These are phyloP conservation scores for Rhynchopsitta pachyrhyncha DNA, from an alignment of 2,113 vertebrate genomes.

Conservation along the genomic window DNA sequence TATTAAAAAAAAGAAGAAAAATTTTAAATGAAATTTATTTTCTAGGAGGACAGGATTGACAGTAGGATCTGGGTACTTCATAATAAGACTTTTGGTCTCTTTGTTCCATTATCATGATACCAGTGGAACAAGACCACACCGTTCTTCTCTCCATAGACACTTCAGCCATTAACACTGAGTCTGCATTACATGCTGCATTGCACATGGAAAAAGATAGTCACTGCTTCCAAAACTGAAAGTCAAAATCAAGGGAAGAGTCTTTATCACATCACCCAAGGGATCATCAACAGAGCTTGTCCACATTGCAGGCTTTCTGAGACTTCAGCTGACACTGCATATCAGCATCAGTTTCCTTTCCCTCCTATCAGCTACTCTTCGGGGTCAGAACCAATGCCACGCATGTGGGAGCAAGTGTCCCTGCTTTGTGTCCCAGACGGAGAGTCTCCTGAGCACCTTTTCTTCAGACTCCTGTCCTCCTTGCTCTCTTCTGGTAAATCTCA, in stretches of 20 bases:
- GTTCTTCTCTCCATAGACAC: background rate
- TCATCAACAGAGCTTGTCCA: background rate
- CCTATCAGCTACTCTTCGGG: background rate
- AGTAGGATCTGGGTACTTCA: background rate
- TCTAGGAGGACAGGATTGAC: background rate
- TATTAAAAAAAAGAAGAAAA: background rate
- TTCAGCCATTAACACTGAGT: background rate
- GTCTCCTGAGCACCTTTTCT: background rate
- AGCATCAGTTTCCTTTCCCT: background rate
- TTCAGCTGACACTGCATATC: accelerated
- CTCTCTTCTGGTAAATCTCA: background rate
- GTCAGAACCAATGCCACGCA: background rate
- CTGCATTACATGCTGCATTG: background rate
- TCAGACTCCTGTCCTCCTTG: background rate
- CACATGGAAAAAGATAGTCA: background rate
- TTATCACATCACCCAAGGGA: accelerated
- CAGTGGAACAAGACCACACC: background rate
- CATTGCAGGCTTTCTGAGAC: background rate
- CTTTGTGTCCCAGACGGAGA: background rate
- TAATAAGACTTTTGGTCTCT: background rate
- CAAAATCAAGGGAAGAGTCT: background rate
- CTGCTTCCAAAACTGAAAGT: background rate
- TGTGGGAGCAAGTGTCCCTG: background rate
- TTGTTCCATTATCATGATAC: background rate
- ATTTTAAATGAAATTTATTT: background rate